phyloP scores from a whole-genome alignment of 2,797 vertebrate species.

The Pelobates cultripes region DNA sequence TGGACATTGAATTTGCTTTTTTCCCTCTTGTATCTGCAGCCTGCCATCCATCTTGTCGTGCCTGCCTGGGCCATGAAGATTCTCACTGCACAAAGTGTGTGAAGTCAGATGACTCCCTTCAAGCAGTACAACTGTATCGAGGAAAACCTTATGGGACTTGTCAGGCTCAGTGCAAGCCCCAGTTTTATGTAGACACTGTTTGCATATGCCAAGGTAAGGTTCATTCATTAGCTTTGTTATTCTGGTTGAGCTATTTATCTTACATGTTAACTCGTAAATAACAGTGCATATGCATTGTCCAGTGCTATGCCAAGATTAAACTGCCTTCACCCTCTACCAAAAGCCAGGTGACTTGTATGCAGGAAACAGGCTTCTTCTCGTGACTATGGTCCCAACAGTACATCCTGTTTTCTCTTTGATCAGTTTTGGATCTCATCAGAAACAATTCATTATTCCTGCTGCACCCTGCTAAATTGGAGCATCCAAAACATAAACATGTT shows the following conservation, averaged over 20 bases:
- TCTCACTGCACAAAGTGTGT: constrained; percentile 78
- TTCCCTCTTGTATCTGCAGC: constrained; percentile 65
- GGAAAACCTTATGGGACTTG: constrained; percentile 73
- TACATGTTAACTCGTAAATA: not conserved
- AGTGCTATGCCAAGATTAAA: too few species aligned
- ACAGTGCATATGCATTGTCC: too few species aligned
- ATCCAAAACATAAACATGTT: too few species aligned
- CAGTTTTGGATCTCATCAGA: too few species aligned
- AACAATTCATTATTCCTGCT: too few species aligned
- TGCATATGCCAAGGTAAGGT: constrained; percentile 82
- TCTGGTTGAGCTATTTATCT: not conserved
- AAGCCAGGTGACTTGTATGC: too few species aligned
- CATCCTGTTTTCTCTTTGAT: too few species aligned
- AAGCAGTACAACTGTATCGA: constrained; percentile 57
- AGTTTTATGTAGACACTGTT: constrained; percentile 70
- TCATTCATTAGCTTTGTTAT: not conserved
- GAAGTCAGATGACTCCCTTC: constrained; percentile 74
- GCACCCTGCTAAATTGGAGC: too few species aligned
- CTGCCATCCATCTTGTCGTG: constrained; percentile 84
- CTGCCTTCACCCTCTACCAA: too few species aligned
- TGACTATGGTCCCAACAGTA: too few species aligned
- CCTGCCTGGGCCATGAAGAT: constrained; percentile 78
- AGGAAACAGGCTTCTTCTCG: too few species aligned
- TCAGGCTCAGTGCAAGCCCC: constrained; percentile 70
- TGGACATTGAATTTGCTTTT: constrained; percentile 9